Evolutionary conservation across 2,888 invertebrate genomes (phyloP).

Genomic region (Strigamia maritima): DNA sequence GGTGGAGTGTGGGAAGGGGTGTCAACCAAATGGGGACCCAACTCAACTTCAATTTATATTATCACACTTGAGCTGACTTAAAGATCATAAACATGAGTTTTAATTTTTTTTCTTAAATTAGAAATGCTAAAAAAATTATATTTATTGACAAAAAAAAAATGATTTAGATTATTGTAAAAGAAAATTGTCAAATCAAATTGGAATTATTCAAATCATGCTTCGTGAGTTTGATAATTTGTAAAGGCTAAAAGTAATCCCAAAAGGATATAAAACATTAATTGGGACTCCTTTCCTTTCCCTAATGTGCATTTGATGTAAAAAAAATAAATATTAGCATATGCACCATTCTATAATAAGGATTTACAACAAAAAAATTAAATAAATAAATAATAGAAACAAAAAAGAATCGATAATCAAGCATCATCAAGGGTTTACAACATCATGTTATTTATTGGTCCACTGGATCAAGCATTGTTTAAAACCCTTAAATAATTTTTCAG

Average conservation of each 20-base stretch:
- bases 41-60: slow-evolving; percentile 25
- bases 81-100: not conserved
- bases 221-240: not conserved
- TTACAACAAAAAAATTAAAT: not conserved
- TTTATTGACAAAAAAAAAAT: not conserved
- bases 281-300: not conserved
- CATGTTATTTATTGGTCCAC: too few species aligned
- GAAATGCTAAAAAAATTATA: not conserved
- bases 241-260: not conserved
- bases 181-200: not conserved
- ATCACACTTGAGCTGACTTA: slow-evolving; percentile 13
- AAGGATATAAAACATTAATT: not conserved
- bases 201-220: not conserved
- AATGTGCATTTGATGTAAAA: not conserved
- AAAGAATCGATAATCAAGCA: not conserved
- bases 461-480: too few species aligned
- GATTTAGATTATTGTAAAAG: not conserved
- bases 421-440: too few species aligned
- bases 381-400: not conserved
- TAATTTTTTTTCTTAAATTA: not conserved
- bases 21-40: slow-evolving; percentile 1
- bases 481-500: too few species aligned
- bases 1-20: slow-evolving; percentile 20
- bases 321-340: not conserved
- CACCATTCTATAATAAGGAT: not conserved